Conservation (phyloP, 2,113 vertebrate species). For the Mesitornis unicolor region DNA sequence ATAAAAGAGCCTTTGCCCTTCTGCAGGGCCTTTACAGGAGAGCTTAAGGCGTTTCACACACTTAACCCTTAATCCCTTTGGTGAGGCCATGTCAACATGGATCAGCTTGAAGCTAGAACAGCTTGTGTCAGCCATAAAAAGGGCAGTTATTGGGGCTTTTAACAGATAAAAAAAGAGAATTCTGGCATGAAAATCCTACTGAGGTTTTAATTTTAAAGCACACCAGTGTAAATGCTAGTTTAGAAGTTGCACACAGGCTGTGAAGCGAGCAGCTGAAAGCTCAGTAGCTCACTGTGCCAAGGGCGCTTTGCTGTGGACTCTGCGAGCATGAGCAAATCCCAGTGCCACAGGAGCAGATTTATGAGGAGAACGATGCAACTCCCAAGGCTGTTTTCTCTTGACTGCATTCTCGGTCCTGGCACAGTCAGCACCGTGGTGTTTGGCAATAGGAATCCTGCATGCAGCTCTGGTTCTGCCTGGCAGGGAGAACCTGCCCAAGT, state of each 20-base stretch:
- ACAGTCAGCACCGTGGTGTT: not conserved
- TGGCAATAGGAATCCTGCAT: not conserved
- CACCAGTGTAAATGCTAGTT: not conserved
- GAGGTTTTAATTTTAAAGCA: not conserved
- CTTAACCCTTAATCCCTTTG: not conserved
- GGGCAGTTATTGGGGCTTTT: not conserved
- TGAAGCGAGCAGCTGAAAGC: not conserved
- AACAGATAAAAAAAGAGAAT: not conserved
- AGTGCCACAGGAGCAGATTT: not conserved
- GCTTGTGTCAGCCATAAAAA: not conserved
- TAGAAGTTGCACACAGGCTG: not conserved
- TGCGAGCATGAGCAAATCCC: not conserved
- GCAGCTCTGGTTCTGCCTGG: not conserved
- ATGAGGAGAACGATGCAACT: not conserved
- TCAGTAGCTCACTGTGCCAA: not conserved
- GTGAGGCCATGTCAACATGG: rapidly evolving
- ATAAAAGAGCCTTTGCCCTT: not conserved
- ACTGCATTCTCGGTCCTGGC: not conserved
- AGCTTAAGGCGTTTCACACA: not conserved
- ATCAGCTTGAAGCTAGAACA: not conserved
- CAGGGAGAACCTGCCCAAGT: not conserved
- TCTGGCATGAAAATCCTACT: not conserved
- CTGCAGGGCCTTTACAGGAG: not conserved
- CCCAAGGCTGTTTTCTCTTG: not conserved
- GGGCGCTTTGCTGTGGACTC: not conserved